Evolutionary conservation across 2,113 vertebrate genomes (phyloP).

Genomic region (Thamnaconus septentrionalis): DNA sequence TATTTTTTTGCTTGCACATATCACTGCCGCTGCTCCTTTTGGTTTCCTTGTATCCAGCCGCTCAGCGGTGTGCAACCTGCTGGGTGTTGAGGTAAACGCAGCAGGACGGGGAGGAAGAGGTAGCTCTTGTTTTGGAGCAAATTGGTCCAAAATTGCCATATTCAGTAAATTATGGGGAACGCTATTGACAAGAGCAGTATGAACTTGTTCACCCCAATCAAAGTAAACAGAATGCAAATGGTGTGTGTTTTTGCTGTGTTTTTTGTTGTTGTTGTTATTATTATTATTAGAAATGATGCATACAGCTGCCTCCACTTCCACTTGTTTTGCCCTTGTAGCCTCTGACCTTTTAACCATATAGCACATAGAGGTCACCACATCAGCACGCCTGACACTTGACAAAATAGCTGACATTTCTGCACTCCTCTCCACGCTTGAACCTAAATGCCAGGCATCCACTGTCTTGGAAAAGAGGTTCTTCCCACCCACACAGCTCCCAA

Average conservation of each 20-base stretch:
- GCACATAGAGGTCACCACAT: conserved; percentile 66
- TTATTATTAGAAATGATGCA: no score
- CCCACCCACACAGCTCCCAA: background rate
- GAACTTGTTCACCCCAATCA: no score
- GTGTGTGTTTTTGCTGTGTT: no score
- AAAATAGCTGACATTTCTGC: conserved; percentile 66
- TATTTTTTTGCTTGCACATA: background rate
- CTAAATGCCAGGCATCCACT: conserved; percentile 40
- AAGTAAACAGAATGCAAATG: no score
- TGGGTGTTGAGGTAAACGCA: conserved; percentile 2
- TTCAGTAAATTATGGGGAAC: no score
- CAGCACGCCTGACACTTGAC: conserved; percentile 52
- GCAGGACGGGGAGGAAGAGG: no score
- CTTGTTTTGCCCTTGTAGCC: conserved; percentile 26
- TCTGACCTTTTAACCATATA: conserved; percentile 53
- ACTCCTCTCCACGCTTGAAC: conserved; percentile 16
- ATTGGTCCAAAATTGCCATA: no score
- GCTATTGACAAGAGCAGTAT: no score
- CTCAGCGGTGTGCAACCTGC: conserved; percentile 31
- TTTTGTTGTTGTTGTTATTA: no score
- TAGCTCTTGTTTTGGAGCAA: no score
- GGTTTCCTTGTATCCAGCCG: conserved; percentile 47
- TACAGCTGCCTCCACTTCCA: background rate
- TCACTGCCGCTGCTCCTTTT: conserved; percentile 37
- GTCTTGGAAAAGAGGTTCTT: conserved; percentile 11